Base-by-base conservation (phyloP, 2,888 invertebrate species). In the Rhingia rostrata region DNA sequence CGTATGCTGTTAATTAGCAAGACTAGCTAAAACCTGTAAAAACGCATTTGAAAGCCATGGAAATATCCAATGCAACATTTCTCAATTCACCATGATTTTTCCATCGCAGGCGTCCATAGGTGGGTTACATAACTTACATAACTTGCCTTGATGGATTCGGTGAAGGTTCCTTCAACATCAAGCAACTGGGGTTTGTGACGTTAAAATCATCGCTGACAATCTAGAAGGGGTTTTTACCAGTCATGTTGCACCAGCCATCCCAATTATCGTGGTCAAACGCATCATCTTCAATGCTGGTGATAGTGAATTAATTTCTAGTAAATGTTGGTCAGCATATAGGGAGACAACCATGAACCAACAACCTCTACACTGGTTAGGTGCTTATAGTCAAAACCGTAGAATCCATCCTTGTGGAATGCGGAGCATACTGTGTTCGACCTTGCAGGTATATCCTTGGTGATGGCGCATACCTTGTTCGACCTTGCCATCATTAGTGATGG, bases 261-360 rank as follows among this genome's bases (percentile, higher is more conserved):
- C 99, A 99, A 91, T 99, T 97, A 91, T 99, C 99, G 92, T 99
- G 99, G 91, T 99, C 99, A 92, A 99, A 99, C 88, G 99, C 99
- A 94, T 99, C 99, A 94, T 99, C 99, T 91, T 99, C 99, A 91
- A 99, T 99, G 80, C 98, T 98, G 2, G 97, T 96, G 90, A 99
- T 96, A n/a, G 96, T 96, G 91, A 97, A 99, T 86, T 97, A 97
- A 99, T 80, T 95, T 96, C 89, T 96, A 93, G 92, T 99, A 99
- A 75, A 99, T 92, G 45, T 95, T 96, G 47, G 95, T 94, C 85
- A 99, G 93, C 89, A 97, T 94, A 81, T 96, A 97, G 0, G 97
- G 95, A 30, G 95, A 92, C 87, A 99, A 92, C 94, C 96, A 96
- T n/a, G n/a, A n/a, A n/a, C n/a, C 89, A 95, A 94, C 30, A 93